Evolutionary conservation across 92 coral and sea anemone genomes (phyloP), one percentile per base, ranked within the genome.

Genomic region (Pocillopora meandrina): DNA sequence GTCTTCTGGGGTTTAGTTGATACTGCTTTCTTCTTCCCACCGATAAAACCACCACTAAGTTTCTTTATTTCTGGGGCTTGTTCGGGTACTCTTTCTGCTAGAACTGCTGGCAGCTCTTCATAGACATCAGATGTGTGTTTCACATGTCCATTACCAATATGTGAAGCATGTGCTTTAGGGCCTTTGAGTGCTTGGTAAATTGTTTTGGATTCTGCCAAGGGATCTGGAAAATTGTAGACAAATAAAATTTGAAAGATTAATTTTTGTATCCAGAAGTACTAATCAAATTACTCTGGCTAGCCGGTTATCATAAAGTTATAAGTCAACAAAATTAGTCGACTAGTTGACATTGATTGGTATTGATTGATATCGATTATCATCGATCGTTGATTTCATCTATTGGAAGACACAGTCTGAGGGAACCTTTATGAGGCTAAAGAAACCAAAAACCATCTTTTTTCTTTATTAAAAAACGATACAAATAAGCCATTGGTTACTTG

Each of bases 141-240:
- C 16, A 82, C 78, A 10, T 84, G 94, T 66, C 79, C 82, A 75
- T 87, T 92, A 13, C 77, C 91, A 63, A 81, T 42, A 12, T 74
- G 87, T 19, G 82, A 75, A 14, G 82, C 74, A 12, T 88, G 73
- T n/a, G 36, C 76, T 79, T 85, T 89, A n/a, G 87, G 80, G 21
- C 72, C 83, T 42, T 89, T 90, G 76, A 97, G 86, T 35, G 94
- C 99, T 26, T 91, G 94, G 78, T 88, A 97, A 69, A 94, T 91
- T 49, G 98, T 97, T 77, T 91, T 91, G 19, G 94, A 85, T 31
- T 92, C 95, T 13, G 90, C 95, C 59, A 97, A 83, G 56, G 98
- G 99, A 81, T 90, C 99, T 97, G 56, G 56, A 83, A 55, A 61
- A 71, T 31, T 18, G 42, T n/a, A 71, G 12, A 5, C 5, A 3